Conservation (phyloP, 2,797 vertebrate genomes). For the Hydrophis major region DNA sequence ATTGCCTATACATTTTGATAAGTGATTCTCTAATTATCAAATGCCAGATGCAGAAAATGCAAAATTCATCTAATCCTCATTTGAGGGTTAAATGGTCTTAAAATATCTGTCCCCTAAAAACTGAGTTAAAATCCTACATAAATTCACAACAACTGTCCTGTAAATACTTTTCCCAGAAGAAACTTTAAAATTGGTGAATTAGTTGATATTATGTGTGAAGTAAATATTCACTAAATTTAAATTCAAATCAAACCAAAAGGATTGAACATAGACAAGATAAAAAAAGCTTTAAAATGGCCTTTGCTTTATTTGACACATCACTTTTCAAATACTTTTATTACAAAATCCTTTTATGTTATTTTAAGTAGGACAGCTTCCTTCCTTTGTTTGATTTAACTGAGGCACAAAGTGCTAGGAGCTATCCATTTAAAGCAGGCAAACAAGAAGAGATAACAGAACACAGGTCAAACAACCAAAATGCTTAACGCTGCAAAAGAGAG, state of each 20-base stretch:
- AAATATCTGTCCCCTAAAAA: background rate
- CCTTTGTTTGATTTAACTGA: conserved; percentile 29
- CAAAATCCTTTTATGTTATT: conserved; percentile 44
- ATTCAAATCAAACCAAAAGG: conserved; percentile 37
- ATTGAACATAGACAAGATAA: background rate
- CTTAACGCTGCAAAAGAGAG: conserved; percentile 11
- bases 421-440: conserved; percentile 27
- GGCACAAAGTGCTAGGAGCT: conserved; percentile 8
- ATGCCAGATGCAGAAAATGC: background rate
- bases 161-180: background rate
- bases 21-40: background rate
- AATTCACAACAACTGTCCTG: conserved; percentile 11
- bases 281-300: conserved; percentile 15
- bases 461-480: conserved; percentile 31
- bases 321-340: conserved; percentile 33
- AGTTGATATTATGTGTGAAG: background rate
- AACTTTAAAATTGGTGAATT: conserved; percentile 32
- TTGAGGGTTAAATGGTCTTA: background rate
- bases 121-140: background rate
- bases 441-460: conserved; percentile 35
- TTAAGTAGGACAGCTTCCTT: conserved; percentile 35
- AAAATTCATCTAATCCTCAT: background rate
- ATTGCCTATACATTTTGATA: background rate
- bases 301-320: conserved; percentile 50
- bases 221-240: conserved; percentile 54